Evolutionary conservation across 2,888 invertebrate species (phyloP).

Genomic region (Scaptomyza caliginosa): DNA sequence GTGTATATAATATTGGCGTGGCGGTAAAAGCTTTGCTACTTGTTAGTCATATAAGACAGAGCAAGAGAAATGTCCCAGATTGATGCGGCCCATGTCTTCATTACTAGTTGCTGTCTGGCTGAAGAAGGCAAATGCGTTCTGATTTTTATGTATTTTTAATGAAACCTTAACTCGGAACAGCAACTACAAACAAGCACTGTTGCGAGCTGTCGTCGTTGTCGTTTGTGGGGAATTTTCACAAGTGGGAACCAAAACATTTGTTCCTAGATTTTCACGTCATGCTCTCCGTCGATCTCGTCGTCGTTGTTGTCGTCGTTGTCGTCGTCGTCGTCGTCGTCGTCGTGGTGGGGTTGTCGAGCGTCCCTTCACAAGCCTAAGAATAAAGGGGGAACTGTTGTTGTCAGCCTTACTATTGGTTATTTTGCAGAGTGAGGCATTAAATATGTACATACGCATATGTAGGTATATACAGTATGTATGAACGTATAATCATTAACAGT

Average conservation of each 20-base stretch:
- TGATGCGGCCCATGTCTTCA: not conserved
- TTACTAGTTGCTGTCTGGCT: slow-evolving; percentile 31
- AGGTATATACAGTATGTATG: not conserved
- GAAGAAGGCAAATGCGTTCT: slow-evolving; percentile 51
- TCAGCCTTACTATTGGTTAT: slow-evolving; percentile 15
- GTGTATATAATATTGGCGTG: too few species aligned
- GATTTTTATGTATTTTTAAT: slow-evolving; percentile 76
- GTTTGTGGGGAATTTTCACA: slow-evolving; percentile 68
- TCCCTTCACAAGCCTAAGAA: slow-evolving; percentile 49
- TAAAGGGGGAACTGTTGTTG: slow-evolving; percentile 6
- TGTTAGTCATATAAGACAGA: slow-evolving; percentile 7
- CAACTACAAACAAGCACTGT: slow-evolving; percentile 36
- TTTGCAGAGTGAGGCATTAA: slow-evolving; percentile 39
- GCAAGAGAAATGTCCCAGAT: slow-evolving; percentile 3
- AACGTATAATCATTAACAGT: slow-evolving; percentile 82
- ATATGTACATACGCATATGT: slow-evolving; percentile 49
- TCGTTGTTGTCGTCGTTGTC: slow-evolving; percentile 76
- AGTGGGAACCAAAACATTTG: slow-evolving; percentile 81
- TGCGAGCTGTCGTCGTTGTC: slow-evolving; percentile 41
- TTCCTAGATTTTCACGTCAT: slow-evolving; percentile 78
- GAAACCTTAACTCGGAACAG: slow-evolving; percentile 59
- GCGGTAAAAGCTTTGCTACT: too few species aligned
- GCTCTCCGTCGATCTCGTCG: slow-evolving; percentile 25
- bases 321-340: slow-evolving; percentile 41
- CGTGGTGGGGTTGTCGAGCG: slow-evolving; percentile 37